Evolutionary conservation across 2,797 vertebrate genomes (phyloP).

Genomic region (Brachyrhaphis roseni): DNA sequence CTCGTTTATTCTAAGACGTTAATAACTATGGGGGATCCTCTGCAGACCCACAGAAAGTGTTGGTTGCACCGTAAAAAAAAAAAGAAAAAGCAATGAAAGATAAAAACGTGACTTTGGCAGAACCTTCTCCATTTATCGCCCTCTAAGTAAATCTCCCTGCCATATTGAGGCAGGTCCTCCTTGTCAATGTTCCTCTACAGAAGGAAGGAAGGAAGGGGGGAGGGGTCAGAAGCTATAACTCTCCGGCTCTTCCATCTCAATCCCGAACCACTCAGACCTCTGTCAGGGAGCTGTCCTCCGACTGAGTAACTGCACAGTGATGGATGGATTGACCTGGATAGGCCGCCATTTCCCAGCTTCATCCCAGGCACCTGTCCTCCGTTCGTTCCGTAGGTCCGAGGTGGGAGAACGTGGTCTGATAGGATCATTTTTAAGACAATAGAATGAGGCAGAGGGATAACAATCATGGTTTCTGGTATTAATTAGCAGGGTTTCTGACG

Average conservation of each 20-base stretch:
- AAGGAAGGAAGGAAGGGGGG: conserved; percentile 13
- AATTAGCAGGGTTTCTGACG: conserved; percentile 17
- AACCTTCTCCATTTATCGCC: conserved; percentile 10
- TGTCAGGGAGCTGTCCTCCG: conserved; percentile 80
- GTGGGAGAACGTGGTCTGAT: conserved; percentile 23
- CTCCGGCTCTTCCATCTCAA: conserved; percentile 80
- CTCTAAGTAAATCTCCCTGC: conserved; percentile 28
- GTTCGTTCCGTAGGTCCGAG: conserved; percentile 55
- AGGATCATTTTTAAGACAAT: conserved; percentile 11
- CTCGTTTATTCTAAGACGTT: background rate
- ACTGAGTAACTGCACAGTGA: conserved; percentile 82
- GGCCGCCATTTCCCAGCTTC: conserved; percentile 71
- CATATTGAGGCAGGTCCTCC: conserved; percentile 52
- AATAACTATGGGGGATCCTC: background rate
- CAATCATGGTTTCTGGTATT: conserved; percentile 7
- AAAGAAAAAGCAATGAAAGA: conserved; percentile 6
- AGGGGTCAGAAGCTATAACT: conserved; percentile 69
- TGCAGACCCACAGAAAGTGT: conserved; percentile 4
- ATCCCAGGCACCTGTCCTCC: conserved; percentile 63
- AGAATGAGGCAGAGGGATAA: conserved; percentile 1
- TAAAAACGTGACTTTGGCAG: conserved; percentile 35
- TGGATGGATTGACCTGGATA: conserved; percentile 83
- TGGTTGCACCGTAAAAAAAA: conserved; percentile 18
- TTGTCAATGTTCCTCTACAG: conserved; percentile 69
- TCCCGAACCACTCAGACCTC: conserved; percentile 81